phyloP scores from a whole-genome alignment of 2,113 vertebrate genomes.

The Halcyon senegalensis region DNA sequence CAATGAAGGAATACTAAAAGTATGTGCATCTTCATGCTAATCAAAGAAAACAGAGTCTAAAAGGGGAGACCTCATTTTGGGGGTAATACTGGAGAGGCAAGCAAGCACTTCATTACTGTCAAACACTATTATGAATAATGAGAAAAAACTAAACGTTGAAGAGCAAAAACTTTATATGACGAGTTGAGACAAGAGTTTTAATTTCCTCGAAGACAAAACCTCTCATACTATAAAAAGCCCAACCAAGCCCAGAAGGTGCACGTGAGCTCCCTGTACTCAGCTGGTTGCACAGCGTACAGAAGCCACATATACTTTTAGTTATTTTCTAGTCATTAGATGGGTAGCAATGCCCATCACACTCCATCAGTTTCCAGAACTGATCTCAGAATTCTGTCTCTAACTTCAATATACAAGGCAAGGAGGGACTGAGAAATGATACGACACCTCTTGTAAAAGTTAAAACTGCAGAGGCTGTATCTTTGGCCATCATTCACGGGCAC shows the following conservation, averaged over 20 bases:
- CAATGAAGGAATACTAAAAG: not conserved
- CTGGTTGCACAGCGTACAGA: not conserved
- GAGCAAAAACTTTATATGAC: not conserved
- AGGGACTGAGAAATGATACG: not conserved
- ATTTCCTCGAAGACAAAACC: not conserved
- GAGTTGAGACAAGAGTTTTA: not conserved
- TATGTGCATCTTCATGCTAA: accelerated
- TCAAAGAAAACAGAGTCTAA: not conserved
- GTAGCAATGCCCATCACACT: not conserved
- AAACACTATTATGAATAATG: not conserved
- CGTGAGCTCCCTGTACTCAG: not conserved
- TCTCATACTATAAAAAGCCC: not conserved
- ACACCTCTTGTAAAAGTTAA: not conserved
- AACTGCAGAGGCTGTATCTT: not conserved
- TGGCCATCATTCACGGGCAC: not conserved
- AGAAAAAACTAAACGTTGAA: not conserved
- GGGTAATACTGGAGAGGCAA: not conserved
- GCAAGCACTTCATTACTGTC: not conserved
- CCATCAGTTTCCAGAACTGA: not conserved
- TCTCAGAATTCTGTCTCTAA: not conserved
- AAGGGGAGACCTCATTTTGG: not conserved
- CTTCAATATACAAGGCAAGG: not conserved
- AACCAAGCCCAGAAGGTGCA: not conserved
- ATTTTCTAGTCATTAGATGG: not conserved
- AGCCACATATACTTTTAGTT: accelerated